Percentiles rank a stretch among this genome's conserved stretches.
These are phyloP conservation scores for Upupa epops DNA, from an alignment of 2,113 vertebrate species.

Conservation along the genomic window DNA sequence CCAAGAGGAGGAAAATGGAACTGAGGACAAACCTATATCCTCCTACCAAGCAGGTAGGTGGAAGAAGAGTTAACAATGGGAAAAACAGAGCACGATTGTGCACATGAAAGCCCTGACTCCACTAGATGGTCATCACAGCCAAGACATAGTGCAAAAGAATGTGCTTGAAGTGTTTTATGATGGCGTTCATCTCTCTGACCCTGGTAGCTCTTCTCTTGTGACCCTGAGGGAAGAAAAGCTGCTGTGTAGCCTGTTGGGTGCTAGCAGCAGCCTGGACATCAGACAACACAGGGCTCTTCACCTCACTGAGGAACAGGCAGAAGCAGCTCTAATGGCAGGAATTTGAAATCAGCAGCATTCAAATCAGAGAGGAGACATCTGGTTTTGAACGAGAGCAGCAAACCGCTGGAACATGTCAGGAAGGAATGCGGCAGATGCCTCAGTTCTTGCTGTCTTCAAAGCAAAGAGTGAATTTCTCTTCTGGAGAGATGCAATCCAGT, in stretches of 20 bases:
- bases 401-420: not conserved
- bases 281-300: not conserved
- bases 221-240: not conserved
- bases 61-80: not conserved
- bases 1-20: not conserved
- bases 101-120: not conserved
- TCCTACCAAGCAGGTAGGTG: not conserved
- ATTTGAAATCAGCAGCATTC: not conserved
- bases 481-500: not conserved
- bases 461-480: not conserved
- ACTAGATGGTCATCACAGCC: not conserved
- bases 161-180: not conserved
- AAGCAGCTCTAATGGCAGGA: not conserved
- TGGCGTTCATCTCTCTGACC: not conserved
- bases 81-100: not conserved
- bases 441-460: conserved; percentile 4
- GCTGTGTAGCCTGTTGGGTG: accelerated
- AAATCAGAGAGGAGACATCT: conserved; percentile 5
- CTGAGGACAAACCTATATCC: not conserved
- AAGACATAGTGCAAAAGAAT: not conserved
- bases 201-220: not conserved
- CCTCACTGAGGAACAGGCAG: not conserved
- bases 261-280: not conserved
- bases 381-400: not conserved
- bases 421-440: not conserved